Conservation (phyloP, 2,888 invertebrate genomes). For the Melanotus villosus region DNA sequence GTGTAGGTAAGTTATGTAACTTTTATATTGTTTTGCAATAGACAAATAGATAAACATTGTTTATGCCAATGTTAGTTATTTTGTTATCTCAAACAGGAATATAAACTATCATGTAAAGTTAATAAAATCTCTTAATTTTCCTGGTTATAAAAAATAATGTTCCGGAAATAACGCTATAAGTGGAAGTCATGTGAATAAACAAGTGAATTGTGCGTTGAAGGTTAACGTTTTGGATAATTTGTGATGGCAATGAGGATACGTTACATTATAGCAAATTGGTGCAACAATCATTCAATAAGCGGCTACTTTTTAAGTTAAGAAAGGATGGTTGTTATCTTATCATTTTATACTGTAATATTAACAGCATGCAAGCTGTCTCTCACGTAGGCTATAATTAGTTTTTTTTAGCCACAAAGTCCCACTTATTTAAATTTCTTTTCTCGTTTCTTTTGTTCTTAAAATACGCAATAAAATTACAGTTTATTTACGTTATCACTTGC, state of each 20-base stretch:
- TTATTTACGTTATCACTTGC: neutral
- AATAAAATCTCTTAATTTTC: constrained; percentile 5
- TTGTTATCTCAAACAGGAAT: neutral
- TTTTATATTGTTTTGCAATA: neutral
- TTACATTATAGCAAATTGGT: constrained; percentile 59
- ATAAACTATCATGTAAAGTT: neutral
- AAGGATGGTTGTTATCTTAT: constrained; percentile 32
- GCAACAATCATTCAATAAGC: constrained; percentile 59
- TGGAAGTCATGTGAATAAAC: constrained; percentile 45
- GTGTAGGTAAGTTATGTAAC: neutral
- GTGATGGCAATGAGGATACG: constrained; percentile 59
- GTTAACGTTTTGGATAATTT: constrained; percentile 57
- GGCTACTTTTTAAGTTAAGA: constrained; percentile 39
- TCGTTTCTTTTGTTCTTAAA: too few relatives aligned
- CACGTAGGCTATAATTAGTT: neutral
- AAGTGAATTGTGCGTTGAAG: constrained; percentile 56
- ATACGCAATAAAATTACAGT: too few relatives aligned
- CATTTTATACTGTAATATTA: constrained; percentile 35
- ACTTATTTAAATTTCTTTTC: too few relatives aligned
- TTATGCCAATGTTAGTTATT: neutral
- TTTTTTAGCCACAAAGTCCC: too few relatives aligned
- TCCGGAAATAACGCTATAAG: constrained; percentile 28
- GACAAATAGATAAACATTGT: constrained; percentile 1
- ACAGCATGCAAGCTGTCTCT: constrained; percentile 1
- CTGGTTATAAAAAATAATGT: constrained; percentile 20